phyloP scores from a whole-genome alignment of 2,888 invertebrate species.

The Acronicta psi region DNA sequence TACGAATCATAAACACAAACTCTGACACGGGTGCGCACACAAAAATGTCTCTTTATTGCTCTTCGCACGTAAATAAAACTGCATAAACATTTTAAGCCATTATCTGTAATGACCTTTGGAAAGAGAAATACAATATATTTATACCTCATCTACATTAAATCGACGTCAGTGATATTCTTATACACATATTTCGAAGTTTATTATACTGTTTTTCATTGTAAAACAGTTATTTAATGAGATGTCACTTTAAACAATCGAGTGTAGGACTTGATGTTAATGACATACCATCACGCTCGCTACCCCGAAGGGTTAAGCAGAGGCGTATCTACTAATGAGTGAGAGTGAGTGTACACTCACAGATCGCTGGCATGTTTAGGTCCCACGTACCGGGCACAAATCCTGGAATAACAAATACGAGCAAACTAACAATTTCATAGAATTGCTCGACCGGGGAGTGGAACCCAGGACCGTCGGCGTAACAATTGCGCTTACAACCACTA shows the following conservation, averaged over 20 bases:
- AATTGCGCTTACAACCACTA: no score
- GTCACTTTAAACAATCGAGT: constrained; percentile 9
- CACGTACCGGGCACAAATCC: no score
- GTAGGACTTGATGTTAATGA: constrained; percentile 3
- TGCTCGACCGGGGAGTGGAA: no score
- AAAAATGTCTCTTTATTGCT: constrained; percentile 45
- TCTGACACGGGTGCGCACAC: constrained; percentile 31
- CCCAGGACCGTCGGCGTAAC: no score
- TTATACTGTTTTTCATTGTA: constrained; percentile 17
- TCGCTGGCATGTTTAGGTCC: no score
- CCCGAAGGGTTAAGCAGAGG: no score
- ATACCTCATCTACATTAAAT: constrained; percentile 16
- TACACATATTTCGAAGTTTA: constrained; percentile 15
- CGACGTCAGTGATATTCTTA: constrained; percentile 8
- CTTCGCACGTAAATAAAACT: constrained; percentile 40
- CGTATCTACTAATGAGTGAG: no score
- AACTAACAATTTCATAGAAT: no score
- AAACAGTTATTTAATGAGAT: constrained; percentile 14
- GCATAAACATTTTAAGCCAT: constrained; percentile 24
- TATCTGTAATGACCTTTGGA: constrained; percentile 30
- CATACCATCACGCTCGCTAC: no score
- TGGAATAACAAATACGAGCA: no score
- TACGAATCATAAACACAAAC: constrained; percentile 41
- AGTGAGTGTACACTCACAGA: no score
- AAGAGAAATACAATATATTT: constrained; percentile 23